Evolutionary conservation across 2,797 vertebrate species (phyloP), one percentile per base, ranked within the genome.

Genomic region (Brotula barbata): DNA sequence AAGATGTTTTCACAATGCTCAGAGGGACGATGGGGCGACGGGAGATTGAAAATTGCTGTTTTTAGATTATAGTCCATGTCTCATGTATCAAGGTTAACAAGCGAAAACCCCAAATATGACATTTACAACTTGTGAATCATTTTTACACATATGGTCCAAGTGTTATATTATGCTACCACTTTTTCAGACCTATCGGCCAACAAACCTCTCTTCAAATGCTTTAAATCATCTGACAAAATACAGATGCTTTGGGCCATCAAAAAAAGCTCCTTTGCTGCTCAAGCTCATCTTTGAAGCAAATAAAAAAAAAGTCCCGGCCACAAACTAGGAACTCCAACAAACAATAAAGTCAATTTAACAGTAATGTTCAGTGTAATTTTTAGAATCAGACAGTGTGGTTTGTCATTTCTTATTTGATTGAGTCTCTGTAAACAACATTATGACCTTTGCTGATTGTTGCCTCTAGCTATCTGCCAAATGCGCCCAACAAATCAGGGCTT

Each of bases 321-420:
- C 75, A 82, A 80, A 77, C 58, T 77, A 71, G 48, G 66, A 88
- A 85, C 78, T 82, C 81, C 77, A 73, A 83, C 79, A 89, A 82
- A 87, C 80, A 87, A 89, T 88, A 88, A 85, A 86, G 79, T 70
- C 79, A 84, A 85, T 88, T 80, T 84, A 81, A 86, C 74, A 75
- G 85, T 83, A 85, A 81, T 86, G 80, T 40, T 49, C 73, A 37
- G 84, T 80, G 86, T 89, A 84, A 89, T 90, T 83, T 87, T 84
- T 78, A 56, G 79, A 85, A 81, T 85, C 76, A 64, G 87, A 90
- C 89, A 89, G 86, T 69, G 84, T 78, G 86, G 85, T 90, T 90
- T 90, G 88, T 90, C 88, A 90, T 90, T 87, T 89, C 79, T 90
- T 85, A 90, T 89, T 86, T 88, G 85, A 90, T 90, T 85, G 81